Evolutionary conservation across 2,113 vertebrate species (phyloP).

Genomic region (Limanda limanda): DNA sequence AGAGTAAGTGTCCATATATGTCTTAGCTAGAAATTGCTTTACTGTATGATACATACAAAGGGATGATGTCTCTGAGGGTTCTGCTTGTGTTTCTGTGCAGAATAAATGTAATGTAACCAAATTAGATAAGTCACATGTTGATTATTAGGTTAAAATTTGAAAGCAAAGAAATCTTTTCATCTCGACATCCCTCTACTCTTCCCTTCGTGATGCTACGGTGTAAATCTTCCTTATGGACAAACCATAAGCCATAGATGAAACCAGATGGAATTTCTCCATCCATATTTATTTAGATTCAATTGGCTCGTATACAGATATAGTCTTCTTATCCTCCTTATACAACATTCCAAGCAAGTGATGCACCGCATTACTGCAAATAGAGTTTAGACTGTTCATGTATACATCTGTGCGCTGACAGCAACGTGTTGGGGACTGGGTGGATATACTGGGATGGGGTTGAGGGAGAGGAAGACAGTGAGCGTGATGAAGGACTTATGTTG

Average conservation of each 20-base stretch:
- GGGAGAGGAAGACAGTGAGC: conserved; percentile 36
- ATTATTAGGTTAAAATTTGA: conserved; percentile 15
- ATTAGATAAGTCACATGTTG: conserved; percentile 21
- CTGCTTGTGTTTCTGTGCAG: background rate
- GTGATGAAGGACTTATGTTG: conserved; percentile 54
- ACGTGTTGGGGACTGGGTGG: conserved; percentile 46
- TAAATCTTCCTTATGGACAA: conserved; percentile 38
- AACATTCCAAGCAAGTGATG: conserved; percentile 62
- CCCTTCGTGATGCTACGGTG: conserved; percentile 21
- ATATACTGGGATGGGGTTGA: conserved; percentile 15
- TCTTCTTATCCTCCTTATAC: conserved; percentile 30
- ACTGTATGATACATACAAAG: too few species aligned
- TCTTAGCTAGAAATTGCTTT: conserved; percentile 10
- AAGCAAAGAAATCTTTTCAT: conserved; percentile 21
- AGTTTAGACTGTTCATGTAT: conserved; percentile 50
- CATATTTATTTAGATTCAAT: conserved; percentile 53
- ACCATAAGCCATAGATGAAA: background rate
- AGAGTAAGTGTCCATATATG: conserved; percentile 1
- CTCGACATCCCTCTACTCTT: conserved; percentile 2
- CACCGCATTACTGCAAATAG: conserved; percentile 60
- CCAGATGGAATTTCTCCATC: conserved; percentile 53
- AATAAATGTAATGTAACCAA: background rate
- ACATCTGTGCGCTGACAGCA: conserved; percentile 44
- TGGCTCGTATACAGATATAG: conserved; percentile 26
- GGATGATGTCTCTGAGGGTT: too few species aligned